Percentiles rank a stretch among this genome's conserved stretches.
phyloP scores from a whole-genome alignment of 2,888 invertebrate genomes.

The Germaria angustata region DNA sequence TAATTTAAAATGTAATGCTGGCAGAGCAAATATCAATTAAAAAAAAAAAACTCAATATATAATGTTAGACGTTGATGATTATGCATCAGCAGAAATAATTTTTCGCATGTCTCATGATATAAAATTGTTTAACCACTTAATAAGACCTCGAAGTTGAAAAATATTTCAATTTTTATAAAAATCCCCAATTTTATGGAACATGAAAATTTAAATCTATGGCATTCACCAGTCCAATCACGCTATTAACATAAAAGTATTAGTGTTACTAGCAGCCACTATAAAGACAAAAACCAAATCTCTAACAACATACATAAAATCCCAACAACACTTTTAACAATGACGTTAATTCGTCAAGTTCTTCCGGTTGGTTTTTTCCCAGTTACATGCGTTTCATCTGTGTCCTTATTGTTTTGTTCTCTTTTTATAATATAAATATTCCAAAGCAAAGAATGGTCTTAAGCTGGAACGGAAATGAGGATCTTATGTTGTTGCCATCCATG shows the following conservation, averaged over 20 bases:
- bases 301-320: slow-evolving; percentile 2
- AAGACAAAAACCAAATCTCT: not conserved
- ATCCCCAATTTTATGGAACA: too few species aligned
- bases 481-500: slow-evolving; percentile 69
- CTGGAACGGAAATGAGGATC: slow-evolving; percentile 75
- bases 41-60: too few species aligned
- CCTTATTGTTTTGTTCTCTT: slow-evolving; percentile 22
- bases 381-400: slow-evolving; percentile 21
- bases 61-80: too few species aligned
- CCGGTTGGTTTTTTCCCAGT: slow-evolving; percentile 35
- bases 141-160: too few species aligned
- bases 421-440: slow-evolving; percentile 45
- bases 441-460: slow-evolving; percentile 74
- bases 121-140: too few species aligned
- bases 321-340: slow-evolving; percentile 34
- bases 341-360: slow-evolving; percentile 53
- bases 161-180: too few species aligned
- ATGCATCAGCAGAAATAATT: too few species aligned
- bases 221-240: slow-evolving; percentile 9
- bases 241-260: not conserved
- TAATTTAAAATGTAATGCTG: too few species aligned
- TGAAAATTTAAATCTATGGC: too few species aligned
- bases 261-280: not conserved
- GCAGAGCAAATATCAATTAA: too few species aligned
- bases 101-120: too few species aligned